Base-by-base conservation (phyloP, 1,140 invertebrate species). In the Zophobas morio region DNA sequence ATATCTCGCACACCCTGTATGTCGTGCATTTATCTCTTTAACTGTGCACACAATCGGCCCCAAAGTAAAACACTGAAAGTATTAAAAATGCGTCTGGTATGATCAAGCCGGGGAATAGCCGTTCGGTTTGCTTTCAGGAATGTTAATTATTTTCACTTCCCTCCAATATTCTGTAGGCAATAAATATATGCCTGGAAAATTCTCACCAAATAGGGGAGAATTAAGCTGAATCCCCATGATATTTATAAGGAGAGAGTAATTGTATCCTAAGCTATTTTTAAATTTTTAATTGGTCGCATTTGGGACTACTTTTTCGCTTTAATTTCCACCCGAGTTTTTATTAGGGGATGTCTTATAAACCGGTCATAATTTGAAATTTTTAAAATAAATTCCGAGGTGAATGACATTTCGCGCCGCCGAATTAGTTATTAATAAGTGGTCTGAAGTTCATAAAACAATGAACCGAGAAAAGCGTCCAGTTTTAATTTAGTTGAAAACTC, bases 221-320 rank as follows among this genome's bases (percentile, higher is more conserved):
- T 42, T 66, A 66, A 33, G n/a, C 39, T 42, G 0, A 66, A 40
- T 66, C 60, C 60, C 60, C 39, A 47, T 32, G 60, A 40, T 66
- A 66, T 42, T 42, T 66, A 46, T 4, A 66, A 66, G 56, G 56
- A 60, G 6, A 39, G 56, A 37, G 56, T 60, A 60, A 60, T 60
- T 35, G 56, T 60, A 60, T 60, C 36, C 36, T 60, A 60, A 60
- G 56, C 56, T 60, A 60, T 60, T 60, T 60, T 60, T 60, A 60
- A 60, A 60, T 60, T 60, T 60, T 60, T 60, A 60, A 66, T 66
- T 66, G 39, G 60, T 66, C 60, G n/a, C 60, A 66, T n/a, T 42
- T 66, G 60, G 60, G 60, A 60, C 35, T 60, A 2, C 34, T 60
- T 60, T 53, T 53, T 53, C 20, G 4, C 8, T 35, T 60, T 60